Evolutionary conservation across 2,113 vertebrate genomes (phyloP).

Genomic region (Excalfactoria chinensis): DNA sequence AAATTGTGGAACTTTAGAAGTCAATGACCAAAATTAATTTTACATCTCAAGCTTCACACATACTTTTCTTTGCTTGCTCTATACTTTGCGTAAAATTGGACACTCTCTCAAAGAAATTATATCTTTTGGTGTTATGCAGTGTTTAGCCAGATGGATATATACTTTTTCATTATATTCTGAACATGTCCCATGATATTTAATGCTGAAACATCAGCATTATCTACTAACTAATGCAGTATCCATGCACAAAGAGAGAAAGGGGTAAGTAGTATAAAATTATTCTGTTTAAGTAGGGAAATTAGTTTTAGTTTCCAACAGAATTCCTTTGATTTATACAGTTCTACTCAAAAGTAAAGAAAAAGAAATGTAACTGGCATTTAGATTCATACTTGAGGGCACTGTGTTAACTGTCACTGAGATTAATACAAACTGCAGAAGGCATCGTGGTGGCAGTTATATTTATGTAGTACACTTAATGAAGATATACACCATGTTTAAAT

Average conservation of each 20-base stretch:
- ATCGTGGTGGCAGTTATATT: constrained; percentile 19
- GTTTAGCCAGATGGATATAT: not conserved
- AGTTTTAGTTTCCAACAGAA: not conserved
- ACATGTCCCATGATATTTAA: not conserved
- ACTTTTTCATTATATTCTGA: not conserved
- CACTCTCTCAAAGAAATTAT: not conserved
- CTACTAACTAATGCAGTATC: not conserved
- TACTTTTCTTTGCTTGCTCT: not conserved
- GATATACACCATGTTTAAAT: constrained; percentile 15
- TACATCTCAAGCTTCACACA: not conserved
- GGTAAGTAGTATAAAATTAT: not conserved
- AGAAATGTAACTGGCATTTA: constrained; percentile 32
- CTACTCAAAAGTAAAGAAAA: not conserved
- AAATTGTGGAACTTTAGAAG: not conserved
- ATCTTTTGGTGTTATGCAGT: rapidly evolving
- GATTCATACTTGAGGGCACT: constrained; percentile 1
- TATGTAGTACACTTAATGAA: not conserved
- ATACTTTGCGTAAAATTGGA: not conserved
- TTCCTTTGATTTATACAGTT: not conserved
- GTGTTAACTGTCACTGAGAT: constrained; percentile 36
- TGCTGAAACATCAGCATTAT: not conserved
- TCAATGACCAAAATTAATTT: not conserved
- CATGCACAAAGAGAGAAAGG: not conserved
- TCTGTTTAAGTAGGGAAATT: not conserved
- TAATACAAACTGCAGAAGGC: not conserved